Evolutionary conservation across 2,797 vertebrate genomes (phyloP).

Genomic region (Rhabdomys pumilio): DNA sequence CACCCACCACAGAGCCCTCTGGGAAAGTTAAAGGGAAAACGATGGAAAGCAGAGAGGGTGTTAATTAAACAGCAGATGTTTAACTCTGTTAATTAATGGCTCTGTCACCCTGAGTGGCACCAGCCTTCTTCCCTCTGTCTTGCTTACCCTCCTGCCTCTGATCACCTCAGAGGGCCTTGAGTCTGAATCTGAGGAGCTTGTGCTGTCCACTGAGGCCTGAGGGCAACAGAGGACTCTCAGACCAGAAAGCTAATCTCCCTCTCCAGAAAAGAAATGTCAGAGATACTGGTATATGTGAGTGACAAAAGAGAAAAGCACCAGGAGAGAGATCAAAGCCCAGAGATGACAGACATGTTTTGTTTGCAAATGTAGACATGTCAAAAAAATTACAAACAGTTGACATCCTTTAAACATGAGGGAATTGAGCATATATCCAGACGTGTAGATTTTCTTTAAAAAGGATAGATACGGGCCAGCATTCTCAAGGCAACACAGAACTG

Average conservation of each 20-base stretch:
- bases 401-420: slow-evolving; percentile 53
- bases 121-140: slow-evolving; percentile 46
- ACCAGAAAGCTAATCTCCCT: background rate
- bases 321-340: background rate
- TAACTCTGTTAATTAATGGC: slow-evolving; percentile 82
- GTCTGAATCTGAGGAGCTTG: background rate
- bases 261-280: background rate
- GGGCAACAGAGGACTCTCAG: background rate
- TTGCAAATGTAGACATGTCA: background rate
- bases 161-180: background rate
- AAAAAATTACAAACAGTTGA: slow-evolving; percentile 36
- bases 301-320: background rate
- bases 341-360: background rate
- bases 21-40: slow-evolving; percentile 59
- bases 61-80: slow-evolving; percentile 86
- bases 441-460: slow-evolving; percentile 15
- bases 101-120: slow-evolving; percentile 74
- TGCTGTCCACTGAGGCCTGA: background rate
- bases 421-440: slow-evolving; percentile 5
- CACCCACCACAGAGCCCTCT: background rate
- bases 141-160: background rate
- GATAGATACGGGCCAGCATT: background rate
- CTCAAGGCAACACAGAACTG: background rate
- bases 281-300: background rate
- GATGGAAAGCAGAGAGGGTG: slow-evolving; percentile 82